Evolutionary conservation across 2,888 invertebrate species (phyloP).

Genomic region (Drepana falcataria): DNA sequence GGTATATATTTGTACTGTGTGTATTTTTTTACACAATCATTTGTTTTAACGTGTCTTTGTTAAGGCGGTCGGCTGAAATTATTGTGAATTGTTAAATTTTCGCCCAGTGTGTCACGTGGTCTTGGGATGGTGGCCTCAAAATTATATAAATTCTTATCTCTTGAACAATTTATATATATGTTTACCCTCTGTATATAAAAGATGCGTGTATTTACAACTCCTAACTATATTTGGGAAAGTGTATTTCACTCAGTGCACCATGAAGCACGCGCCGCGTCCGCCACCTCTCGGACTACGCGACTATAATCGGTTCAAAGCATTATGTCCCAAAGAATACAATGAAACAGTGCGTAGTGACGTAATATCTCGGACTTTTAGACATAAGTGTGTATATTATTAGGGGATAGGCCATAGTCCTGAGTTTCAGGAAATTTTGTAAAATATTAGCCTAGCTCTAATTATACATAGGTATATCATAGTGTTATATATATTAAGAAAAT

Average conservation of each 20-base stretch:
- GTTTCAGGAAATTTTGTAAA: constrained; percentile 51
- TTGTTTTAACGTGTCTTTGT: background rate
- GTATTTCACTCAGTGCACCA: background rate
- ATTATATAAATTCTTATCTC: too few species aligned
- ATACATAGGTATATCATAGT: constrained; percentile 48
- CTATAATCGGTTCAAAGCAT: constrained; percentile 6
- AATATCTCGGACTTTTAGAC: constrained; percentile 43
- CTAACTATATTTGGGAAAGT: too few species aligned
- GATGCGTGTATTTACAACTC: too few species aligned
- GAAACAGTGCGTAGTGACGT: constrained; percentile 56
- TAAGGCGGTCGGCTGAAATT: background rate
- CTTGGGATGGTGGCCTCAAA: background rate
- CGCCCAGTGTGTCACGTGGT: background rate
- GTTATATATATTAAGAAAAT: constrained; percentile 49
- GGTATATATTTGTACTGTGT: background rate
- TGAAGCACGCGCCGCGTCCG: background rate
- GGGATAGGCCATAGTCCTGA: constrained; percentile 48
- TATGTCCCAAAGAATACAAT: constrained; percentile 26
- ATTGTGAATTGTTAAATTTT: background rate
- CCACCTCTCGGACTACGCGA: background rate
- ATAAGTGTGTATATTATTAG: constrained; percentile 61
- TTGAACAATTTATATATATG: too few species aligned
- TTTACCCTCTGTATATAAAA: too few species aligned
- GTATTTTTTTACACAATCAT: background rate
- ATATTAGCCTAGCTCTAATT: constrained; percentile 51